Percentiles rank a stretch among this genome's conserved stretches.
Evolutionary conservation across 1,140 invertebrate species (phyloP).

Genomic region (Lutraria rhynchaena): DNA sequence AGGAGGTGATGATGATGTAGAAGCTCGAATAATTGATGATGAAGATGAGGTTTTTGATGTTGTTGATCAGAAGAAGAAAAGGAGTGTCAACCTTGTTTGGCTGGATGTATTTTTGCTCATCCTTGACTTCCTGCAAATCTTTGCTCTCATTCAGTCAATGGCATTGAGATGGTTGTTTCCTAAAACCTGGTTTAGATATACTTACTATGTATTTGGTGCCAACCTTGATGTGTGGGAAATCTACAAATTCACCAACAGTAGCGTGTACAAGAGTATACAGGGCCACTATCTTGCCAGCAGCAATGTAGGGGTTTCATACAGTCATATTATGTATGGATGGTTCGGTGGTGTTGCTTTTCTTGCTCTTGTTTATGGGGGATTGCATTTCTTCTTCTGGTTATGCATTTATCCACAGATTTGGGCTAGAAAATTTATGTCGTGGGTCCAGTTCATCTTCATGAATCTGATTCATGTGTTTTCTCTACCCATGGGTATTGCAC

Average conservation of each 20-base stretch:
- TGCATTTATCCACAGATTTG: conserved; percentile 66
- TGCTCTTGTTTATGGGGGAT: conserved; percentile 52
- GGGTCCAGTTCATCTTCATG: conserved; percentile 68
- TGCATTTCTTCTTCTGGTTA: conserved; percentile 63
- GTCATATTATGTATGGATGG: conserved; percentile 69
- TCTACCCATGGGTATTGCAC: conserved; percentile 71
- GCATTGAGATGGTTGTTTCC: conserved; percentile 77
- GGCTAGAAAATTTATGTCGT: conserved; percentile 65
- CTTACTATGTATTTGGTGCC: conserved; percentile 74
- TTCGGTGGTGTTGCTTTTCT: conserved; percentile 60
- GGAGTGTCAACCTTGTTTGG: conserved; percentile 72
- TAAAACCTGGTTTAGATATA: conserved; percentile 67
- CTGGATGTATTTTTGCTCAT: conserved; percentile 70
- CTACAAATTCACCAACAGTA: conserved; percentile 69
- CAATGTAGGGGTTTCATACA: conserved; percentile 66
- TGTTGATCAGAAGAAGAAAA: conserved; percentile 61
- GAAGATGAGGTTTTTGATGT: conserved; percentile 63
- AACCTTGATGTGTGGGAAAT: conserved; percentile 79
- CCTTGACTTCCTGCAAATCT: conserved; percentile 75
- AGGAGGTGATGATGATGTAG: conserved; percentile 31
- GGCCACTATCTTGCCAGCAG: conserved; percentile 69
- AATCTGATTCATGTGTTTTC: conserved; percentile 73
- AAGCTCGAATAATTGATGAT: conserved; percentile 37
- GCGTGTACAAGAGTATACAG: conserved; percentile 70
- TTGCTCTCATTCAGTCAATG: conserved; percentile 77